Conservation (phyloP, 1,140 invertebrate species). For the Coelopa frigida region DNA sequence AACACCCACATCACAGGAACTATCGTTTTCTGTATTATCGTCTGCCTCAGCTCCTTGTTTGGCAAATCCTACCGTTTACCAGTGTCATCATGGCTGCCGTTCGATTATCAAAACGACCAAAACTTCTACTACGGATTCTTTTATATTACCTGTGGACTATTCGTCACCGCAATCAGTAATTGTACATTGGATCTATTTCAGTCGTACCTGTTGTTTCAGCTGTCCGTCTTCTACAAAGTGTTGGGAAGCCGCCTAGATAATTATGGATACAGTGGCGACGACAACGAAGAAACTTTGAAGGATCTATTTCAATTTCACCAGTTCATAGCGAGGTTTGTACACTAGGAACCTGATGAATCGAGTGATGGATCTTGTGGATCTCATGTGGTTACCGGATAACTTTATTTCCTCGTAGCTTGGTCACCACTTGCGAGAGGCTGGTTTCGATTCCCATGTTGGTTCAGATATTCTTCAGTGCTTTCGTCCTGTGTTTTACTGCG, state of each 20-base stretch:
- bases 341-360: not conserved
- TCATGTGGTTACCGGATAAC: no score
- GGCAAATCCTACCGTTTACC: not conserved
- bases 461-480: conserved; percentile 1
- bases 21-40: not conserved
- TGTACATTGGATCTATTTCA: not conserved
- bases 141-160: not conserved
- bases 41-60: not conserved
- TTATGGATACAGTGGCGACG: not conserved
- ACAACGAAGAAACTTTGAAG: not conserved
- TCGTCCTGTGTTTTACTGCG: not conserved
- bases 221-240: not conserved
- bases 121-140: not conserved
- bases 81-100: not conserved
- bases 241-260: not conserved
- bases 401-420: not conserved
- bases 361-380: no score
- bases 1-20: not conserved
- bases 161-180: not conserved
- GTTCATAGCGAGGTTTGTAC: not conserved
- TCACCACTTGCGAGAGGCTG: not conserved
- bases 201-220: not conserved
- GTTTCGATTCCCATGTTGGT: not conserved
- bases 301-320: not conserved
- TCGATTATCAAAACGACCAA: not conserved